phyloP scores from a whole-genome alignment of 2,113 vertebrate species.

The Asarcornis scutulata region DNA sequence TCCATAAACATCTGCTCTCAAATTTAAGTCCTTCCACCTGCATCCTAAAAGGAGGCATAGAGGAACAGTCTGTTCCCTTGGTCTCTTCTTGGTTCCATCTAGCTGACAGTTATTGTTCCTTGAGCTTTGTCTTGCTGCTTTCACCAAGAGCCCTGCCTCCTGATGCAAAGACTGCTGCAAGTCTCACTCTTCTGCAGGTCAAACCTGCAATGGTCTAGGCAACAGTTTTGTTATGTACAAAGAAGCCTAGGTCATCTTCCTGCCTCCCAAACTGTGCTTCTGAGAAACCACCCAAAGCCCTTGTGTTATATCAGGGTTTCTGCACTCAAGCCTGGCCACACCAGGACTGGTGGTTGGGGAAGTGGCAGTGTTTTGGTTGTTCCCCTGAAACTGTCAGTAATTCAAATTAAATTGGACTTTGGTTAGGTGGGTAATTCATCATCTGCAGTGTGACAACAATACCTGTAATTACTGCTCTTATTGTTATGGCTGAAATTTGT shows the following conservation, averaged over 20 bases:
- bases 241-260: background rate
- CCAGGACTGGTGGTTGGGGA: background rate
- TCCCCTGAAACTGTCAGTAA: background rate
- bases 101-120: background rate
- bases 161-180: background rate
- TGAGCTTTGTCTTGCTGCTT: background rate
- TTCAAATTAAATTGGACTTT: conserved; percentile 24
- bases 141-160: background rate
- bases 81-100: background rate
- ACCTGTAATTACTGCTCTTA: conserved; percentile 52
- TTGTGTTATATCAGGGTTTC: background rate
- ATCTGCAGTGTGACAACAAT: conserved; percentile 3
- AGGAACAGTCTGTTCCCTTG: background rate
- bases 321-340: background rate
- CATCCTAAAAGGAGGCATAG: background rate
- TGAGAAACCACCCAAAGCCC: background rate
- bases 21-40: background rate
- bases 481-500: background rate
- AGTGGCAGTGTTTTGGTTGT: background rate
- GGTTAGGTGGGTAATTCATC: conserved; percentile 46
- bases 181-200: background rate
- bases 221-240: background rate
- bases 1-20: background rate
- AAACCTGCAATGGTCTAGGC: background rate
- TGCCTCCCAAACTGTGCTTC: background rate